These are phyloP conservation scores for Esox masquinongy DNA, from an alignment of 2,797 vertebrate species.

Conservation along the genomic window DNA sequence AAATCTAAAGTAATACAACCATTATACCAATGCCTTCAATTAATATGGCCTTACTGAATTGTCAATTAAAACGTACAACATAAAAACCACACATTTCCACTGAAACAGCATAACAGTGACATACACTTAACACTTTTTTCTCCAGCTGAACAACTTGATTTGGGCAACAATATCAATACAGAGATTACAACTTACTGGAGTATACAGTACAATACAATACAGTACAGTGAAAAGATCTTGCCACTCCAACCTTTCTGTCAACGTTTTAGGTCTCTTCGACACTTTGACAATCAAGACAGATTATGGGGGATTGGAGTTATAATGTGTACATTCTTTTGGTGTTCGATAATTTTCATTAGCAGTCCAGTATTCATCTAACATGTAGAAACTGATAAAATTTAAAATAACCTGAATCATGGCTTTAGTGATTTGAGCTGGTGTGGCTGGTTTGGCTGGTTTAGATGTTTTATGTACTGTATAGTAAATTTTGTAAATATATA, in stretches of 20 bases:
- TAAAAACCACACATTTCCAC: slow-evolving; percentile 39
- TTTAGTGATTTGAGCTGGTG: slow-evolving; percentile 31
- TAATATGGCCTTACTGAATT: slow-evolving; percentile 33
- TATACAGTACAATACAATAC: not conserved
- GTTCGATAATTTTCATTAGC: slow-evolving; percentile 24
- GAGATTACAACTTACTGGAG: slow-evolving; percentile 14
- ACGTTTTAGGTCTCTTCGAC: not conserved
- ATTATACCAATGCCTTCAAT: slow-evolving; percentile 54
- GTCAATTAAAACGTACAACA: slow-evolving; percentile 38
- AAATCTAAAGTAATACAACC: slow-evolving; percentile 50
- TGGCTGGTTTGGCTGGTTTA: slow-evolving; percentile 51
- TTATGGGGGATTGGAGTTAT: slow-evolving; percentile 16
- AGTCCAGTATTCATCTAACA: not conserved
- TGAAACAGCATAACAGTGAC: slow-evolving; percentile 49
- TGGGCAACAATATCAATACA: slow-evolving; percentile 61
- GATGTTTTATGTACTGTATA: not conserved
- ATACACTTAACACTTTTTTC: slow-evolving; percentile 41
- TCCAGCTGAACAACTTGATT: slow-evolving; percentile 30
- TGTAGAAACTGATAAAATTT: slow-evolving; percentile 21
- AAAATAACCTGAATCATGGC: slow-evolving; percentile 43
- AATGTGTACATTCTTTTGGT: slow-evolving; percentile 40
- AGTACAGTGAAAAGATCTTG: not conserved
- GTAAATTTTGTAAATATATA: slow-evolving; percentile 3
- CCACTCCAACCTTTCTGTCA: not conserved
- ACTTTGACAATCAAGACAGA: not conserved